Evolutionary conservation across 2,888 invertebrate species (phyloP), one percentile per base, ranked within the genome.

Genomic region (Folsomia candida): DNA sequence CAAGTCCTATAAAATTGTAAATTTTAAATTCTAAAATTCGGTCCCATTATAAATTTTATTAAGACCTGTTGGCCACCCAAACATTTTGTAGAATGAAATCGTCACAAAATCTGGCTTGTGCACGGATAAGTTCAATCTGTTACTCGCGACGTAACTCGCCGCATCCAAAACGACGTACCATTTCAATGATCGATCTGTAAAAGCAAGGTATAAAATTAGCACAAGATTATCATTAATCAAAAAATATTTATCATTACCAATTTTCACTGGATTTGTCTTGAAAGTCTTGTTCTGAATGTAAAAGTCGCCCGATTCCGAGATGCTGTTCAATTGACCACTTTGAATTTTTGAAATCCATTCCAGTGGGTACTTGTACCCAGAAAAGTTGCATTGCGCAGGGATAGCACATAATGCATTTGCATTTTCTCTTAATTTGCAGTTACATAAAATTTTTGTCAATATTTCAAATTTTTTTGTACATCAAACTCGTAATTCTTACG

Each of bases 11-110:
- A 69, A 57, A 68, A 58, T 68, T 58, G 6, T 51, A 26, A 54
- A 54, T 54, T 14, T 6, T 9, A 37, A 4, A 54, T 14, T 54
- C 6, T 14, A 54, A 54, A 54, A 6, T 20, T 20, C 20, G n/a
- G 6, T 54, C 6, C 6, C 6, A 14, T 6, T n/a, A 20, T 14
- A 18, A 54, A 22, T 20, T 14, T 54, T 54, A 14, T 6, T 6
- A 73, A 67, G 68, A 79, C 79, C 98, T 65, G 97, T 97, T 1
- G 98, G 98, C 83, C 91, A 97, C 24, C 92, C 92, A 85, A 98
- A 97, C 81, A 98, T 91, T 86, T 97, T 98, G 84, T 98, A 98
- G 85, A 98, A 98, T 0, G 97, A 97, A 22, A 98, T 70, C 69
- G 89, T 88, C 0, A 97, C 89, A 86, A 96, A 98, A 84, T 98